Evolutionary conservation across 1,140 invertebrate species (phyloP).

Genomic region (Caenorhabditis briggsae): DNA sequence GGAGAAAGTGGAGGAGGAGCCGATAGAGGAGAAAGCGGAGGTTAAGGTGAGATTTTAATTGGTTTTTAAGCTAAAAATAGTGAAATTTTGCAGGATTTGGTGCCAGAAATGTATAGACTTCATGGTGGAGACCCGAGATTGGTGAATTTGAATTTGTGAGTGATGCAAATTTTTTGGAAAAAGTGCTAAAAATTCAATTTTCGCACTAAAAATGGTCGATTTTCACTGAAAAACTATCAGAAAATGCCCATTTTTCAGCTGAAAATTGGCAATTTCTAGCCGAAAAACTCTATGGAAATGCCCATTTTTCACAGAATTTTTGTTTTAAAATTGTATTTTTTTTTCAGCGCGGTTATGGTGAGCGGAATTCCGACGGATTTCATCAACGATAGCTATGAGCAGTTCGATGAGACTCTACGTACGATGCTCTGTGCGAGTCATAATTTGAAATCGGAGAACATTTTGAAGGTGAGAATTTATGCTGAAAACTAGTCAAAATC

Average conservation of each 20-base stretch:
- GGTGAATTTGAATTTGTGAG: background rate
- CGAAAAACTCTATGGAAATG: too few species aligned
- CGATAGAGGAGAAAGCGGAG: background rate
- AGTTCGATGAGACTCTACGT: slow-evolving; percentile 4
- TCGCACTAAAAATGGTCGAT: background rate
- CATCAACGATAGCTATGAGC: background rate
- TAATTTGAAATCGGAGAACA: background rate
- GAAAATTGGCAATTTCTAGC: too few species aligned
- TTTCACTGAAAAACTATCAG: background rate
- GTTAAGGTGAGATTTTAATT: background rate
- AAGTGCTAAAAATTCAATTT: background rate
- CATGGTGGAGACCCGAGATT: slow-evolving; percentile 11
- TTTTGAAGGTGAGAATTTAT: background rate
- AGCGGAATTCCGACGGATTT: slow-evolving; percentile 15
- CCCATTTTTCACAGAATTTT: background rate
- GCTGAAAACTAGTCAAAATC: background rate
- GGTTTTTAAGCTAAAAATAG: background rate
- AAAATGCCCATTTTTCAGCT: too few species aligned
- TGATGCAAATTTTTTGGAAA: slow-evolving; percentile 14
- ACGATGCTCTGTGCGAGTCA: background rate
- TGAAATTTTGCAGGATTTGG: slow-evolving; percentile 1
- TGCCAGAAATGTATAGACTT: background rate
- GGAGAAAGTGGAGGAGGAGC: background rate
- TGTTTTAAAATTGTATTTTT: too few species aligned
- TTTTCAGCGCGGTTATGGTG: background rate